Evolutionary conservation across 2,113 vertebrate genomes (phyloP).

Genomic region (Saccopteryx leptura): DNA sequence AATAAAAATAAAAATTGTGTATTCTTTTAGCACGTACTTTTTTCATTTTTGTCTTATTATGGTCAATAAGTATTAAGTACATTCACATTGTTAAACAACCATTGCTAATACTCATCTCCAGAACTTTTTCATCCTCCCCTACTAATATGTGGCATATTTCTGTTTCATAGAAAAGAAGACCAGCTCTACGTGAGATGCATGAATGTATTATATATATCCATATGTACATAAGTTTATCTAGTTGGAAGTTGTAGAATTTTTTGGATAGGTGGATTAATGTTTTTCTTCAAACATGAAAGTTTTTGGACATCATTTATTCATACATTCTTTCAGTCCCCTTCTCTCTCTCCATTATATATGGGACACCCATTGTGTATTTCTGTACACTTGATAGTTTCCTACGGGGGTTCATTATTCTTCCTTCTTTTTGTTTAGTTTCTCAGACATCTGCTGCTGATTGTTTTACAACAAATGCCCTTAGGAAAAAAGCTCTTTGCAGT

Average conservation of each 20-base stretch:
- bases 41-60: neutral
- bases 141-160: neutral
- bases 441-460: neutral
- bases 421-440: neutral
- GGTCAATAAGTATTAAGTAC: neutral
- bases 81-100: neutral
- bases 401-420: neutral
- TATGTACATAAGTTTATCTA: neutral
- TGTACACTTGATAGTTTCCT: neutral
- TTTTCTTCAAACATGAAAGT: neutral
- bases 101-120: neutral
- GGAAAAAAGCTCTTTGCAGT: neutral
- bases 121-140: neutral
- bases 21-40: neutral
- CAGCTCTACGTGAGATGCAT: neutral
- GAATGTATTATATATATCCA: neutral
- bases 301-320: neutral
- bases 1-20: neutral
- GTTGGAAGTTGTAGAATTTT: neutral
- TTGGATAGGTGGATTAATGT: neutral
- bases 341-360: neutral
- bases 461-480: neutral
- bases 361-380: neutral
- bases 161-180: neutral
- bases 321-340: neutral